Evolutionary conservation across 2,797 vertebrate species (phyloP).

Genomic region (Malacoctenus gilli): DNA sequence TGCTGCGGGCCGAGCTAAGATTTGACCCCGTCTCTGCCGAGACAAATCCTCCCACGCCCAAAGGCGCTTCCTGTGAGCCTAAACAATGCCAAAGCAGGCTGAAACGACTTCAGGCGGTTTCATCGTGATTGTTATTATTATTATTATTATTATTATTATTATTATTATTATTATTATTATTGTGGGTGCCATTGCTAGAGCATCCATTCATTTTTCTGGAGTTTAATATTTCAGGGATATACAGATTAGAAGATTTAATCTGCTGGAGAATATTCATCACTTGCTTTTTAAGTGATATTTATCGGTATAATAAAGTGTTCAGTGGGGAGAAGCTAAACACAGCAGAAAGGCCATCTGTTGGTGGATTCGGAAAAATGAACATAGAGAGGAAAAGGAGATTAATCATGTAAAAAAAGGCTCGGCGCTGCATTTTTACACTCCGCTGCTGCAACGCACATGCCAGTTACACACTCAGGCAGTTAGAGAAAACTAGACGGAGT

Average conservation of each 20-base stretch:
- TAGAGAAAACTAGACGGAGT: constrained; percentile 22
- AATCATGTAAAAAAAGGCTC: constrained; percentile 34
- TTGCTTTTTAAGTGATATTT: constrained; percentile 73
- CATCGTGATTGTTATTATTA: constrained; percentile 43
- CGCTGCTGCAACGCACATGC: constrained; percentile 7
- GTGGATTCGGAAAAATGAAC: constrained; percentile 47
- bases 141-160: constrained; percentile 38
- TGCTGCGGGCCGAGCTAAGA: constrained; percentile 43
- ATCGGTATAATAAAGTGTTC: constrained; percentile 52
- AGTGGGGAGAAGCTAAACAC: constrained; percentile 40
- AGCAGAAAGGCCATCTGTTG: constrained; percentile 69
- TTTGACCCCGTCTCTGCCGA: constrained; percentile 30
- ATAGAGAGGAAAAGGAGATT: constrained; percentile 32
- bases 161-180: constrained; percentile 50
- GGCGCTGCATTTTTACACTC: not conserved
- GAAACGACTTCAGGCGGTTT: constrained; percentile 45
- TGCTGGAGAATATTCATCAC: constrained; percentile 60
- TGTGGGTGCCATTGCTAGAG: constrained; percentile 4
- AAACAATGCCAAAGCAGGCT: constrained; percentile 52
- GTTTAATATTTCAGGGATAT: constrained; percentile 68
- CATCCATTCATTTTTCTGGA: constrained; percentile 53
- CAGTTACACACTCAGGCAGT: constrained; percentile 16
- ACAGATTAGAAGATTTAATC: constrained; percentile 75
- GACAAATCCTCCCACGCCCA: constrained; percentile 56
- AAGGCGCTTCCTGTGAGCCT: constrained; percentile 42